A percentile compares a stretch with the other conserved stretches of the same genome.
These are phyloP conservation scores for Noturus placidus DNA, from an alignment of 2,113 vertebrate species.

Conservation along the genomic window DNA sequence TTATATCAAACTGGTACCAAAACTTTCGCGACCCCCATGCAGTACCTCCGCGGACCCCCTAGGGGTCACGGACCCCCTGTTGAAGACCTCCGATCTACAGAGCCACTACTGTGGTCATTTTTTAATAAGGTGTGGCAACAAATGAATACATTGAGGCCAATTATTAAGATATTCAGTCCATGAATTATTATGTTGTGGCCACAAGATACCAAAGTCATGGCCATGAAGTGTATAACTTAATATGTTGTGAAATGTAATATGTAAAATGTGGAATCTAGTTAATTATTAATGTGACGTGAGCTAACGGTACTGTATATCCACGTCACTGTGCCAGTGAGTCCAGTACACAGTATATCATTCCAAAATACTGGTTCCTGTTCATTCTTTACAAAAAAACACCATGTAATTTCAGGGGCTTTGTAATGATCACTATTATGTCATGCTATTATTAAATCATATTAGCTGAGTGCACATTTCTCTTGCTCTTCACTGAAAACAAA, in stretches of 20 bases:
- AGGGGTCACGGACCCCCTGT: too few species aligned
- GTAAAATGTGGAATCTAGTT: neutral
- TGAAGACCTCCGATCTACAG: too few species aligned
- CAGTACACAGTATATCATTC: neutral
- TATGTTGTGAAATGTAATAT: neutral
- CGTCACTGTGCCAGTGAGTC: neutral
- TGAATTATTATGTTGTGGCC: neutral
- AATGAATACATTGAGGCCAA: too few species aligned
- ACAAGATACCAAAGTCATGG: neutral
- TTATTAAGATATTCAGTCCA: neutral
- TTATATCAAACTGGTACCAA: too few species aligned
- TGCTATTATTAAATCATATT: neutral
- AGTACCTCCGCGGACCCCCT: too few species aligned
- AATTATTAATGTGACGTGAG: neutral
- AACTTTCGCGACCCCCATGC: too few species aligned
- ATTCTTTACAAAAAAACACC: neutral
- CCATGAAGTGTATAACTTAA: neutral
- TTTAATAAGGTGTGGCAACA: neutral
- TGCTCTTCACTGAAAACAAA: neutral
- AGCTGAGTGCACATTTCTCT: neutral
- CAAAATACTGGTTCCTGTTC: neutral
- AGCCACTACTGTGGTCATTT: neutral
- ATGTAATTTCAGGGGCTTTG: neutral
- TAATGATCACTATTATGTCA: neutral
- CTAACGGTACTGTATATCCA: neutral